phyloP scores from a whole-genome alignment of 1,140 invertebrate genomes.

The Sitobion miscanthi region DNA sequence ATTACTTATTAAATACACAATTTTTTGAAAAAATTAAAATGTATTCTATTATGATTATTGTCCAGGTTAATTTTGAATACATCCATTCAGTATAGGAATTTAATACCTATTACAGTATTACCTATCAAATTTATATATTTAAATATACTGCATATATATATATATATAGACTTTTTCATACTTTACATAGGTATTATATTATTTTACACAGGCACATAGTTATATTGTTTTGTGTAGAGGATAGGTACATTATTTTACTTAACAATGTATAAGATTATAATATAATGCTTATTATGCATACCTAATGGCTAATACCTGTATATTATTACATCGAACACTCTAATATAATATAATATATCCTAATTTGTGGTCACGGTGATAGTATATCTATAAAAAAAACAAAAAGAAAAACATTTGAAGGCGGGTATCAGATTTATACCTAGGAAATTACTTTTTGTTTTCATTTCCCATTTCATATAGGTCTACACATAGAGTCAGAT shows the following conservation, averaged over 20 bases:
- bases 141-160: too few species aligned
- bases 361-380: not conserved
- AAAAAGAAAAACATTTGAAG: not conserved
- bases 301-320: not conserved
- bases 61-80: too few species aligned
- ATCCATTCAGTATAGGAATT: too few species aligned
- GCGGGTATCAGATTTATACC: not conserved
- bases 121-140: too few species aligned
- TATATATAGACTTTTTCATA: too few species aligned
- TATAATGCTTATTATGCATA: not conserved
- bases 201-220: not conserved
- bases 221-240: not conserved
- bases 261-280: not conserved
- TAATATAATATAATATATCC: not conserved
- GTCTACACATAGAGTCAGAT: not conserved
- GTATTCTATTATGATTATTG: too few species aligned
- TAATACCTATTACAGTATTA: too few species aligned
- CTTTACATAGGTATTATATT: too few species aligned
- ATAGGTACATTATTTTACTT: not conserved
- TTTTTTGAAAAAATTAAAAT: too few species aligned
- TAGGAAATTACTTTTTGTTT: slow-evolving; percentile 41
- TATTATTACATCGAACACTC: not conserved
- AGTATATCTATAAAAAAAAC: not conserved
- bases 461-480: not conserved
- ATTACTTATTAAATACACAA: too few species aligned